Base-by-base conservation (phyloP, 1,140 invertebrate genomes). In the Ceratina australensis region DNA sequence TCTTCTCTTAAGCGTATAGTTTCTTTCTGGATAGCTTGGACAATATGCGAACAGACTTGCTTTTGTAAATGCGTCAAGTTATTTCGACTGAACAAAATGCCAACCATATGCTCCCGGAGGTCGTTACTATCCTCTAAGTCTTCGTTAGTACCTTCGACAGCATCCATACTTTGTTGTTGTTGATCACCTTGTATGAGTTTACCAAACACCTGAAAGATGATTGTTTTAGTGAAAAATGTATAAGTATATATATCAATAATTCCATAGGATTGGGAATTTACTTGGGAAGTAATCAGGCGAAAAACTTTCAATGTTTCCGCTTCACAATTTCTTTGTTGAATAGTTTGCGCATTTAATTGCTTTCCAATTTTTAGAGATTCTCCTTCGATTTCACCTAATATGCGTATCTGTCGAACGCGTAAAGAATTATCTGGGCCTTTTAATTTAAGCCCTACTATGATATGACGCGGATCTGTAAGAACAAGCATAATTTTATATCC, bases 21-120 rank as follows among this genome's bases (percentile, higher is more conserved):
- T 92, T 99, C 98, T 87, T 97, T 96, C 20, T 95, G 93, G 59
- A 99, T 99, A 2, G 98, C 98, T 87, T 97, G 95, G 13, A 99
- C 97, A 74, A 99, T 99, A 89, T 99, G 98, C 0, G 89, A 81
- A 64, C 88, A 90, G 71, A 98, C 97, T 94, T 99, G 98, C 92
- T 97, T 98, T 89, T 99, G 98, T 28, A 99, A 93, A 88, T 98
- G 96, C 0, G 97, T 98, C 0, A 99, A 93, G 90, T 98, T 98
- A 87, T 97, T 98, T 60, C 97, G 94, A 82, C 97, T 98, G 91
- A 99, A 99, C 18, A 99, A 93, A 83, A 99, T 99, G 66, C 98
- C 98, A 22, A 99, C 98, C 94, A 99, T 98, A 87, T 99, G 98
- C 90, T 99, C 98, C 22, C 98, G 95, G 8, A 42, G 33, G 10